phyloP scores from a whole-genome alignment of 2,888 invertebrate species.

The Ethmia dodecea region DNA sequence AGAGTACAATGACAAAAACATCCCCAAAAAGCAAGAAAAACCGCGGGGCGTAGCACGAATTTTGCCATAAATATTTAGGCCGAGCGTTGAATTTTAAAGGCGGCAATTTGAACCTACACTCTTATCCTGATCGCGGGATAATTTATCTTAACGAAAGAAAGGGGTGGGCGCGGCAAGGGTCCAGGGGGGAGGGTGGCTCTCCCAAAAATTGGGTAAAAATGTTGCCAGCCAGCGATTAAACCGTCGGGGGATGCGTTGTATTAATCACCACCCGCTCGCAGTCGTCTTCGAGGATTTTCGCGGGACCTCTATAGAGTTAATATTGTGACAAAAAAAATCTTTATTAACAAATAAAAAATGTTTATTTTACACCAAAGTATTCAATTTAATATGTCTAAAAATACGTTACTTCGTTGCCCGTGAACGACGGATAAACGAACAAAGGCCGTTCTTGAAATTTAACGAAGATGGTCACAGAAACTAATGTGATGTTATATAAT shows the following conservation, averaged over 20 bases:
- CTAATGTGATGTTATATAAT: no score
- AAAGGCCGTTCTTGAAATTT: no score
- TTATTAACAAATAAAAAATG: no score
- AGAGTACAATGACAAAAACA: no score
- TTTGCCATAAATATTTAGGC: conserved; percentile 66
- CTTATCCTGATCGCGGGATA: conserved; percentile 76
- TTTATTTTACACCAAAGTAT: no score
- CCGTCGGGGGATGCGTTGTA: conserved; percentile 76
- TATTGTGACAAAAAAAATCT: conserved; percentile 8
- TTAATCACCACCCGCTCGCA: conserved; percentile 73
- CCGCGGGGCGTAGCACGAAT: conserved; percentile 47
- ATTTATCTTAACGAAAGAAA: conserved; percentile 78
- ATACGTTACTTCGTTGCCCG: no score
- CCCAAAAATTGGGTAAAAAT: conserved; percentile 78
- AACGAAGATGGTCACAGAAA: no score
- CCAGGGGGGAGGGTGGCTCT: conserved; percentile 37
- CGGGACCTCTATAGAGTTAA: conserved; percentile 43
- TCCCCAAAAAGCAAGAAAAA: conserved; percentile 25
- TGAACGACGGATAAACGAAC: no score
- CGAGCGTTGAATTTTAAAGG: conserved; percentile 73
- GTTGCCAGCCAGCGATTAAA: conserved; percentile 77
- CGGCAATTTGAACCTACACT: conserved; percentile 77
- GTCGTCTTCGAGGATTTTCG: conserved; percentile 67
- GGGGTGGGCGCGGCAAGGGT: conserved; percentile 56
- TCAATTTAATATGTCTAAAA: no score